Conservation (phyloP, 2,888 invertebrate genomes). For the Brachypalpus laphriformis region DNA sequence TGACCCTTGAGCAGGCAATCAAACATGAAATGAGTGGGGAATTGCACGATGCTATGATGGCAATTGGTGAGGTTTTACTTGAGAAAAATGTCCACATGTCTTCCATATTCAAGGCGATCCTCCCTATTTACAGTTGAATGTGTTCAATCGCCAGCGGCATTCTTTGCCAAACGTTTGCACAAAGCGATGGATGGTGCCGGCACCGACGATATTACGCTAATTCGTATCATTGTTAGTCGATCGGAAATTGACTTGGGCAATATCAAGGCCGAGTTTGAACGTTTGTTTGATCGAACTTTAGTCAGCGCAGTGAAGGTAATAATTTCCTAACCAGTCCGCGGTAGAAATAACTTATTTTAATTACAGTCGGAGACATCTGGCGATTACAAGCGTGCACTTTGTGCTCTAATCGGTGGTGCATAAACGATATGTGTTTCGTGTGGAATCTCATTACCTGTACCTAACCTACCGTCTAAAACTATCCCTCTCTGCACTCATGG, state of each 20-base stretch:
- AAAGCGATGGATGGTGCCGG: constrained; percentile 88
- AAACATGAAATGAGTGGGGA: constrained; percentile 87
- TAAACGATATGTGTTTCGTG: constrained; percentile 58
- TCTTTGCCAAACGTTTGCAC: constrained; percentile 88
- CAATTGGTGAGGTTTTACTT: constrained; percentile 84
- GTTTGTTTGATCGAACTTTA: constrained; percentile 87
- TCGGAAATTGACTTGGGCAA: constrained; percentile 88
- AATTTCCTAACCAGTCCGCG: constrained; percentile 19
- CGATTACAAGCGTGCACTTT: constrained; percentile 84
- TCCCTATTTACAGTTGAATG: constrained; percentile 86
- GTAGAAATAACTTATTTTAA: constrained; percentile 3
- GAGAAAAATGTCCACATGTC: too few species aligned
- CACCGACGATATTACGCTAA: constrained; percentile 88
- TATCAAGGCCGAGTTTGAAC: constrained; percentile 88
- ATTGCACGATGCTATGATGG: constrained; percentile 87
- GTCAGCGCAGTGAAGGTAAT: constrained; percentile 86
- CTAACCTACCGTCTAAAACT: constrained; percentile 7
- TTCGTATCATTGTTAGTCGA: constrained; percentile 88
- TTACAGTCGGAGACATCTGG: constrained; percentile 85
- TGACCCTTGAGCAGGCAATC: constrained; percentile 89
- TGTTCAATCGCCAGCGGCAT: constrained; percentile 87
- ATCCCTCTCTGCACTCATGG: background rate
- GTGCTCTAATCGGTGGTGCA: constrained; percentile 82
- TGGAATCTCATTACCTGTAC: constrained; percentile 19
- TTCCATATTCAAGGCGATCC: background rate